Base-by-base conservation (phyloP, 2,888 invertebrate genomes). In the Plutella xylostella region DNA sequence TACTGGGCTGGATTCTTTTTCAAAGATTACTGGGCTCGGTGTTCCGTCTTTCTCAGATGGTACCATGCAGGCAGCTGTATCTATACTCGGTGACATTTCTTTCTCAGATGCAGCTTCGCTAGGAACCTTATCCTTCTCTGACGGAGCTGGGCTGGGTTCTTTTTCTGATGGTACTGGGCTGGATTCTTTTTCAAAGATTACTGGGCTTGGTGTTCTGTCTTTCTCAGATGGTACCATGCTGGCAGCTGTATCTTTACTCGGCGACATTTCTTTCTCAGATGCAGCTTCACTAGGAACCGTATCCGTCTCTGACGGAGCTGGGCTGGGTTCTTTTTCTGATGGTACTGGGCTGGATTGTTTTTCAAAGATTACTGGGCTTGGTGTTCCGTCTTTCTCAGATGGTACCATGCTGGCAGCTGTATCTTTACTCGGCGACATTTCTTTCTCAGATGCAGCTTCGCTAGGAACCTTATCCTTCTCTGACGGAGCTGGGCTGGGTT, bases 241-340 rank as follows among this genome's bases (percentile, higher is more conserved):
- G 12, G 14, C 7, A 3, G 28, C 3, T n/a, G 9, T 28, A 15
- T 3, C 15, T 33, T 3, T 4, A 15, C 25, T 25, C 11, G n/a
- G n/a, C n/a, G n/a, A n/a, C n/a, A n/a, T 25, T 25, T 33, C 33
- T 7, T 25, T 25, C 15, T 11, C 12, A 33, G 12, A 33, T 56
- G 70, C 68, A 49, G 56, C 49, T 53, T n/a, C n/a, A n/a, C 60
- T 58, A 51, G 61, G 55, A 64, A 72, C 70, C 60, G 68, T 65
- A 49, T 60, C 58, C 54, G 14, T 14, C n/a, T 33, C 15, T 33
- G 3, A 33, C 11, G 9, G 11, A 3, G 28, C 3, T 28, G 9
- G 25, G n/a, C 28, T 28, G 9, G 28, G 28, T 6, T 28, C 28
- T 6, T 28, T 28, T 28, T 28, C 28, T 6, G 35, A 39, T 12